phyloP scores from a whole-genome alignment of 1,140 invertebrate genomes.

The Platyura marginata region DNA sequence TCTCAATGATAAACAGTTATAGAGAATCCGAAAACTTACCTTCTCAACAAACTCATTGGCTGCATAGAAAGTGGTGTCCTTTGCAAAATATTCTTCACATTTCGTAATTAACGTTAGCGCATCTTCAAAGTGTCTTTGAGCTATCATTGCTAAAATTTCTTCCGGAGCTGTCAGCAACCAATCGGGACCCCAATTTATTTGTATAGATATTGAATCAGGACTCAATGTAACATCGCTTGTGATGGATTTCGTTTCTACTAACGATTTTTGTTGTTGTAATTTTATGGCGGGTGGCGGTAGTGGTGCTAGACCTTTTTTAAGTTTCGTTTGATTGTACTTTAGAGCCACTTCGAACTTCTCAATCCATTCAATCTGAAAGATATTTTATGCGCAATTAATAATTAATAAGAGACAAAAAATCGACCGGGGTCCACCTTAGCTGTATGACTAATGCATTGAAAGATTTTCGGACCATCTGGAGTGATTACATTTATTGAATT shows the following conservation, averaged over 20 bases:
- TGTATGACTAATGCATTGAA: slow-evolving; percentile 71
- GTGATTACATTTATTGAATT: slow-evolving; percentile 87
- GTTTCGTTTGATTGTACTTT: slow-evolving; percentile 52
- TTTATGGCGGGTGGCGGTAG: slow-evolving; percentile 28
- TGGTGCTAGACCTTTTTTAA: slow-evolving; percentile 30
- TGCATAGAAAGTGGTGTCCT: slow-evolving; percentile 24
- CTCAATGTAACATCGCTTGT: slow-evolving; percentile 18
- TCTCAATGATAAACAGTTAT: no score
- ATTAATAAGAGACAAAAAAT: neutral
- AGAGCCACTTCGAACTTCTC: slow-evolving; percentile 86
- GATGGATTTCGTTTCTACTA: slow-evolving; percentile 23
- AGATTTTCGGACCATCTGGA: slow-evolving; percentile 83
- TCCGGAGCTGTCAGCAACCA: slow-evolving; percentile 87
- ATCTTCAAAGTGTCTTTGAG: slow-evolving; percentile 93
- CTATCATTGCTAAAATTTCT: slow-evolving; percentile 90
- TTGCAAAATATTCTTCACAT: slow-evolving; percentile 36
- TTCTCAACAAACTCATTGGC: slow-evolving; percentile 26
- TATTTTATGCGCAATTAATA: neutral
- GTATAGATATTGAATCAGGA: slow-evolving; percentile 29
- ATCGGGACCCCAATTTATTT: slow-evolving; percentile 44
- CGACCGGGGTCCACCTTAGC: slow-evolving; percentile 39
- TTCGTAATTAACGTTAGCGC: slow-evolving; percentile 73
- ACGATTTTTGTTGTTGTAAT: slow-evolving; percentile 10
- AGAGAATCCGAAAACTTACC: slow-evolving; percentile 15
- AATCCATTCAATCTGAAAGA: slow-evolving; percentile 74